Evolutionary conservation across 2,797 vertebrate genomes (phyloP).

Genomic region (Aselliscus stoliczkanus): DNA sequence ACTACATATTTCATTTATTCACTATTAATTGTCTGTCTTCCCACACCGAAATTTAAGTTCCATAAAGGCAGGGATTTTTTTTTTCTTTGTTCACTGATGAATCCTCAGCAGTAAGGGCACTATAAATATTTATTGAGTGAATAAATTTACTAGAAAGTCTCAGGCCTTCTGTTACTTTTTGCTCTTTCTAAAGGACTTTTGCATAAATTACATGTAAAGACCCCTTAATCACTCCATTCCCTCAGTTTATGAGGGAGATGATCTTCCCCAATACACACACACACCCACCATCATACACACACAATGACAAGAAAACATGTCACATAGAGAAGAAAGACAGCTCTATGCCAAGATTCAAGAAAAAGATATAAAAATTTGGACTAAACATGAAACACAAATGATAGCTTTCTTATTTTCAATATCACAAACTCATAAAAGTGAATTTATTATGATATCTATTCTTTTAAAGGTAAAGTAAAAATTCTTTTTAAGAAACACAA

Average conservation of each 20-base stretch:
- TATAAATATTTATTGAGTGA: neutral
- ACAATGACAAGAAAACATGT: neutral
- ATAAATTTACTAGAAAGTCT: neutral
- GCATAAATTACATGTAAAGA: neutral
- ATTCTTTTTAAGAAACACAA: neutral
- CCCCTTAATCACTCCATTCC: neutral
- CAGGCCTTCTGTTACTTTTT: neutral
- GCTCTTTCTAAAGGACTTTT: neutral
- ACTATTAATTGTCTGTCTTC: neutral
- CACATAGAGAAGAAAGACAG: neutral
- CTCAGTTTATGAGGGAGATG: neutral
- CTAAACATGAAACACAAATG: neutral
- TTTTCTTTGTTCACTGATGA: neutral
- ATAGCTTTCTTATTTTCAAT: neutral
- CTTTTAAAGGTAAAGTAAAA: neutral
- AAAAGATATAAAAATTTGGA: neutral
- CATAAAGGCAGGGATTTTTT: neutral
- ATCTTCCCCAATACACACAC: neutral
- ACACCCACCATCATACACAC: neutral
- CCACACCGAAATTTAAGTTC: neutral
- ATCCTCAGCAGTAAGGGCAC: neutral
- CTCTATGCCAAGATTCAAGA: neutral
- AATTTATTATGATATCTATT: neutral
- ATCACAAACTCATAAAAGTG: neutral
- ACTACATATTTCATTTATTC: neutral